Conservation (phyloP, 2,113 vertebrate genomes). For the Erpornis zantholeuca region DNA sequence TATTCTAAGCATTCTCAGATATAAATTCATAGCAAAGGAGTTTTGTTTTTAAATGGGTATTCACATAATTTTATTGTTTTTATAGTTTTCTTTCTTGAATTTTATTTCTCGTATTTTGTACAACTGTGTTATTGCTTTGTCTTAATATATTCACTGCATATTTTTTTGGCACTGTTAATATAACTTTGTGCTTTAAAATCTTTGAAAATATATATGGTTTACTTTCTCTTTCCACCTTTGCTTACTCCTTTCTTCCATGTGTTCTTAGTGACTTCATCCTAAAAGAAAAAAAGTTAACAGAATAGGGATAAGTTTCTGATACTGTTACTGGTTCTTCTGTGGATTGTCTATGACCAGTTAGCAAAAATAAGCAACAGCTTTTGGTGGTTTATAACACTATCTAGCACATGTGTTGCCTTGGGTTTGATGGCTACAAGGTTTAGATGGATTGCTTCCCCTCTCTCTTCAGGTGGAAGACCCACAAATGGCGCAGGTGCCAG, state of each 20-base stretch:
- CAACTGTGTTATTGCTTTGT: background rate
- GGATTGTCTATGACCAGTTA: background rate
- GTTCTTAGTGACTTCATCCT: background rate
- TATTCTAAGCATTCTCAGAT: background rate
- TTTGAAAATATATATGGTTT: background rate
- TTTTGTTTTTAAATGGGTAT: background rate
- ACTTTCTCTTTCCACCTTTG: background rate
- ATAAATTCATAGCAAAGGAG: background rate
- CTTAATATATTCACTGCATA: background rate
- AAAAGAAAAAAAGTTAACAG: background rate
- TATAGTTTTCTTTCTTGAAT: background rate
- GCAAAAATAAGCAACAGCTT: background rate
- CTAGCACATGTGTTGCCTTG: background rate
- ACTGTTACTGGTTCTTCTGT: background rate
- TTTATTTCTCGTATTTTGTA: background rate
- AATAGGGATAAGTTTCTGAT: background rate
- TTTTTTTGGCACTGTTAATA: background rate
- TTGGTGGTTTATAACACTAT: background rate
- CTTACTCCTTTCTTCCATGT: background rate
- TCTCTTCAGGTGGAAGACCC: slow-evolving; percentile 90
- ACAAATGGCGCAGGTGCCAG: slow-evolving; percentile 97
- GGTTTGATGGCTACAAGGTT: background rate
- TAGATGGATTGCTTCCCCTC: background rate
- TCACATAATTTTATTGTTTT: background rate
- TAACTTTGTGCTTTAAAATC: background rate